Evolutionary conservation across 1,140 invertebrate genomes (phyloP), one percentile per base, ranked within the genome.

Genomic region (Drosophila pandora): DNA sequence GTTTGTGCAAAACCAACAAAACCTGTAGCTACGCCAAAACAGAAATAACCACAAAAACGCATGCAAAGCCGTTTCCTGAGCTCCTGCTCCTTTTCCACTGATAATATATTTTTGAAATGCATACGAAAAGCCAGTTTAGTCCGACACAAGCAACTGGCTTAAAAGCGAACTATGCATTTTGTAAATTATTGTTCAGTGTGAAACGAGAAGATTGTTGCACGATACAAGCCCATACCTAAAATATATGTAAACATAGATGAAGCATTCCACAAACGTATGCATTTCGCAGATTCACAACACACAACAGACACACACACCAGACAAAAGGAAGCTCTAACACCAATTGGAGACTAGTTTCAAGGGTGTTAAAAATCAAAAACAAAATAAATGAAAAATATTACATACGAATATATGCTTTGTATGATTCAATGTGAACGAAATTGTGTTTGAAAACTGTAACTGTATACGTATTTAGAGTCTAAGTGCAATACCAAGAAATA

Each of bases 401-500:
- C 37, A 62, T 63, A 73, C 43, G 41, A 37, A 60, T 61, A 50
- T 43, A 69, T 28, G 58, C 43, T 61, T 48, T 54, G 67, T 77
- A 67, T 77, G 64, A 65, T 74, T 77, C 56, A 56, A 75, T 79
- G 75, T 77, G 58, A 64, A 57, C 22, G 32, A 32, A 70, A 79
- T 39, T 81, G 70, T 80, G 70, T 87, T 87, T 68, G 69, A 71
- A 82, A 77, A 74, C 60, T 64, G 65, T 69, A 69, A 84, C 76
- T 72, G 83, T 88, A 88, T 88, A 88, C 83, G 83, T 88, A 88
- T 88, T 88, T 88, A 88, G 83, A 79, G 52, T 61, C 64, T 88
- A 88, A 88, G 83, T 88, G 83, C 83, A 88, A 88, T 88, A 70
- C 41, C 64, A 88, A 82, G 60, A 76, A 70, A 69, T 41, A 76